Percentiles rank a stretch among this genome's conserved stretches.
Evolutionary conservation across 2,113 vertebrate species (phyloP).

Genomic region (Etheostoma spectabile): DNA sequence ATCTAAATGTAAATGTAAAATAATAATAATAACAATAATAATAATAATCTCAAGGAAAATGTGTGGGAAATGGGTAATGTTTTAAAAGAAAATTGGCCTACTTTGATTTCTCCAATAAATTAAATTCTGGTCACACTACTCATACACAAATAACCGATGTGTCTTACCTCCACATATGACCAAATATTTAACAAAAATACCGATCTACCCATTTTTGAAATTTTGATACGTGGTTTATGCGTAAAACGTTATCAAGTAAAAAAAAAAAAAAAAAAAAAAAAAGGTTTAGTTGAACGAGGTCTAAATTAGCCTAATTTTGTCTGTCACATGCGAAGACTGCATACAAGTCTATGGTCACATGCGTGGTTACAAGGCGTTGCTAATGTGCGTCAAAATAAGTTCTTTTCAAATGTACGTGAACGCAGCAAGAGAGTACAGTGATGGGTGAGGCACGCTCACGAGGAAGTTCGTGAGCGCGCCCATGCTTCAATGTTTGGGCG

Average conservation of each 20-base stretch:
- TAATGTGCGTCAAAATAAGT: neutral
- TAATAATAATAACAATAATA: no score
- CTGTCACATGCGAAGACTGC: no score
- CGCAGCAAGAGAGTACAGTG: slow-evolving; percentile 10
- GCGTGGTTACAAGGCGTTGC: neutral
- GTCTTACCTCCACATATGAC: neutral
- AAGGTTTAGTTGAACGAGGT: no score
- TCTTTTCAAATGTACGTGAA: neutral
- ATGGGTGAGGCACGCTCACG: slow-evolving; percentile 58
- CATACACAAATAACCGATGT: neutral
- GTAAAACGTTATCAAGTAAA: neutral
- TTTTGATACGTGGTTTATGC: neutral
- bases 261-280: no score
- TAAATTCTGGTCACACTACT: neutral
- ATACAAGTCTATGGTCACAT: no score
- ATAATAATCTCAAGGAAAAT: neutral
- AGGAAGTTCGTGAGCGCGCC: slow-evolving; percentile 43
- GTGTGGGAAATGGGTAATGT: neutral
- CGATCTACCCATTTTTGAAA: neutral
- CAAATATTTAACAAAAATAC: neutral
- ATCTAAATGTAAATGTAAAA: neutral
- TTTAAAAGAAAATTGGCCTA: neutral
- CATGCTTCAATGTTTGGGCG: slow-evolving; percentile 35
- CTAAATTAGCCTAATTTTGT: neutral
- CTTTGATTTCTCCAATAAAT: neutral